These are phyloP conservation scores for Tinea semifulvella DNA, from an alignment of 2,888 invertebrate species.

Conservation along the genomic window DNA sequence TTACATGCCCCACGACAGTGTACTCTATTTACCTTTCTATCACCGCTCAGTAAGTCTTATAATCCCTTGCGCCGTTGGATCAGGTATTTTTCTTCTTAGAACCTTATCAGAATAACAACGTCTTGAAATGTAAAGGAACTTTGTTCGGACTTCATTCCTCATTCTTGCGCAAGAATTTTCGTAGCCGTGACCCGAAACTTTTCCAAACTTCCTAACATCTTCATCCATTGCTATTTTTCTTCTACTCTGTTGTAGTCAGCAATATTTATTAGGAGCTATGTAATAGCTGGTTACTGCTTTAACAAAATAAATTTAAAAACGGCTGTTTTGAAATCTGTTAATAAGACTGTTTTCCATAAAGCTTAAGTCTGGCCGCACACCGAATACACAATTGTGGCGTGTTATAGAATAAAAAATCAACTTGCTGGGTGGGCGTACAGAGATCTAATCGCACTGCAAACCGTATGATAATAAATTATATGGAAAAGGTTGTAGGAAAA, in stretches of 20 bases:
- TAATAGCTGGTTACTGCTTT: too few species aligned
- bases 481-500: too few species aligned
- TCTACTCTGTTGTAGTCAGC: neutral
- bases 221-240: constrained; percentile 4
- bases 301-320: too few species aligned
- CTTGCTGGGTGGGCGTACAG: too few species aligned
- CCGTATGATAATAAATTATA: too few species aligned
- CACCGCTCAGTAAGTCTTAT: neutral
- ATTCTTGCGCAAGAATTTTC: constrained; percentile 4
- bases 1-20: neutral
- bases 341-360: too few species aligned
- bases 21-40: constrained; percentile 1
- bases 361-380: too few species aligned
- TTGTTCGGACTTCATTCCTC: neutral
- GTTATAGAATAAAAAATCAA: too few species aligned
- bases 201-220: neutral
- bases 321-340: too few species aligned
- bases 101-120: constrained; percentile 10
- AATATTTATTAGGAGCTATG: neutral
- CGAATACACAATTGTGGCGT: too few species aligned
- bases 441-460: too few species aligned
- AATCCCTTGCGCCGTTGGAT: constrained; percentile 3
- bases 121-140: neutral
- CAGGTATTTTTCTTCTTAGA: constrained; percentile 2
- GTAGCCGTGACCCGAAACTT: constrained; percentile 5